Conservation (phyloP, 92 coral and sea anemone species). For the Diadumene lineata region DNA sequence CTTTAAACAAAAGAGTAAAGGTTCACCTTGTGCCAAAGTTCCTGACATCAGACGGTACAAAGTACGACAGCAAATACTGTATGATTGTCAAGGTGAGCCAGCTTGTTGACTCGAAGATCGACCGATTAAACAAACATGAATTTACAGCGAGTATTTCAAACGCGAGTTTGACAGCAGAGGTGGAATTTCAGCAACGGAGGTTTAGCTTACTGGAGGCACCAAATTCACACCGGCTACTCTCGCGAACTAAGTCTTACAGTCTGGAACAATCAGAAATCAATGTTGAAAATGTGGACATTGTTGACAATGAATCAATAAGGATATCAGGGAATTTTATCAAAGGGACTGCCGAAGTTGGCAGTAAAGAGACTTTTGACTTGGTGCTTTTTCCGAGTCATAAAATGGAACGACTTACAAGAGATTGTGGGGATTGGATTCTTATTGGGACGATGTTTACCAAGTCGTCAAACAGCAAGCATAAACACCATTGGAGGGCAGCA, state of each 20-base stretch:
- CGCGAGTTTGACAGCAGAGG: constrained; percentile 13
- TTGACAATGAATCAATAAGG: constrained; percentile 47
- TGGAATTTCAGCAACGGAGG: constrained; percentile 38
- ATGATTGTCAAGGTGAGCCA: constrained; percentile 42
- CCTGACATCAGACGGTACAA: constrained; percentile 67
- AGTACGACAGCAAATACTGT: constrained; percentile 51
- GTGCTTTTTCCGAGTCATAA: constrained; percentile 62
- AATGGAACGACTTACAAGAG: constrained; percentile 1
- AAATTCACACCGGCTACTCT: constrained; percentile 1
- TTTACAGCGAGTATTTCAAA: background rate
- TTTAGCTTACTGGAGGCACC: constrained; percentile 4
- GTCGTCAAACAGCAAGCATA: constrained; percentile 40
- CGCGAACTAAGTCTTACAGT: constrained; percentile 34
- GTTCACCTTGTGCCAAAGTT: constrained; percentile 85
- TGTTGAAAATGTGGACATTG: constrained; percentile 48
- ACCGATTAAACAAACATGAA: background rate
- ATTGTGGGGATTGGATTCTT: constrained; percentile 53
- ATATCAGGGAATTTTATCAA: constrained; percentile 51
- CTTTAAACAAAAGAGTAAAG: constrained; percentile 45
- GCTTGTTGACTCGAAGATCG: background rate
- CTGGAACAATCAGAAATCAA: constrained; percentile 40
- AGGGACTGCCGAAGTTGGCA: constrained; percentile 22
- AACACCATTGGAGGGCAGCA: constrained; percentile 79
- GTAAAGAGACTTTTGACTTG: constrained; percentile 66
- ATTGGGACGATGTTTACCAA: constrained; percentile 80